Evolutionary conservation across 53 echinoderm and acorn worm species (phyloP).

Genomic region (Astropecten irregularis): DNA sequence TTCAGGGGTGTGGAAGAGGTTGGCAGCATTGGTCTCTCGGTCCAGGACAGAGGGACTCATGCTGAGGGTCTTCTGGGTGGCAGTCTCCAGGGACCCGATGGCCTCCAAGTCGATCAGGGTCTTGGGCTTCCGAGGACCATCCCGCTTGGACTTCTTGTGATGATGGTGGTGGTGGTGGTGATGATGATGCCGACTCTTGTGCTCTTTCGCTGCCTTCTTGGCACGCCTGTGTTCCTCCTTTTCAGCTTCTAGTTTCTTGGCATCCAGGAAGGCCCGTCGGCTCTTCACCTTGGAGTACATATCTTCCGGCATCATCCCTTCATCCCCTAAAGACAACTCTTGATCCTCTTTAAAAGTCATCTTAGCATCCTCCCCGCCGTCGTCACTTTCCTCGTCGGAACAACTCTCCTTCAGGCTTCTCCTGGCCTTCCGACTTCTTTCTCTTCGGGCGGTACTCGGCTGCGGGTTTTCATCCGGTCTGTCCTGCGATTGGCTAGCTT

Average conservation of each 20-base stretch:
- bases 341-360: not conserved
- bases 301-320: slow-evolving; percentile 43
- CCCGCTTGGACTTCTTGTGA: slow-evolving; percentile 57
- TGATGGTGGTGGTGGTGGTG: slow-evolving; percentile 26
- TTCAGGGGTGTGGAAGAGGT: slow-evolving; percentile 65
- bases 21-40: slow-evolving; percentile 76
- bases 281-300: slow-evolving; percentile 99
- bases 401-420: not conserved
- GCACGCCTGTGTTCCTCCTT: slow-evolving; percentile 15
- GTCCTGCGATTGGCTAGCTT: slow-evolving; percentile 5
- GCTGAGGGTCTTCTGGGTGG: slow-evolving; percentile 90
- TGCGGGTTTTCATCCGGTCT: not conserved
- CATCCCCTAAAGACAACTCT: not conserved
- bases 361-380: not conserved
- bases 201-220: slow-evolving; percentile 33
- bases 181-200: slow-evolving; percentile 30
- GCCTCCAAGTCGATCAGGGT: slow-evolving; percentile 78
- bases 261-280: slow-evolving; percentile 82
- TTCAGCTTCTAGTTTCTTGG: slow-evolving; percentile 71
- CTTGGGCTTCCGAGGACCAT: slow-evolving; percentile 60
- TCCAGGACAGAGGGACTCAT: slow-evolving; percentile 88
- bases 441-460: not conserved
- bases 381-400: not conserved
- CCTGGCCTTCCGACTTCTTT: not conserved
- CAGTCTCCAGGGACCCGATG: slow-evolving; percentile 91